Evolutionary conservation across 2,113 vertebrate genomes (phyloP), one percentile per base, ranked within the genome.

Genomic region (Thermophis baileyi): DNA sequence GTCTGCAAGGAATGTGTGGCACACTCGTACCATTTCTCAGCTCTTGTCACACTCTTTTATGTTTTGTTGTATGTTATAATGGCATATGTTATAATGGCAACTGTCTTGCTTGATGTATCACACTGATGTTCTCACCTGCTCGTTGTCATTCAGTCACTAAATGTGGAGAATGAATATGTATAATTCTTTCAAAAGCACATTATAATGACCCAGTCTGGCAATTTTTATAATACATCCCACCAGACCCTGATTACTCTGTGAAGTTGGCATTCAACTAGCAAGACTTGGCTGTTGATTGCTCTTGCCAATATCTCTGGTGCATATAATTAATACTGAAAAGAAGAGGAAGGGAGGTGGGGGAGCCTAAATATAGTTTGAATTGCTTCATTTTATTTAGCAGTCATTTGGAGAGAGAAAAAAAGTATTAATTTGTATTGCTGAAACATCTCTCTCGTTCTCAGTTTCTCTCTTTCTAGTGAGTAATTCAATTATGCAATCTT

Each of bases 61-160:
- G 94, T 96, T 97, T 96, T 96, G 94, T 96, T 97, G n/a, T n/a
- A n/a, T n/a, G n/a, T n/a, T n/a, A n/a, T n/a, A n/a, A n/a, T n/a
- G n/a, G n/a, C n/a, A n/a, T n/a, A n/a, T n/a, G n/a, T n/a, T 96
- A 96, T 97, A 97, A 97, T 95, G 95, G 96, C 87, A 97, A 96
- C 96, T 97, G 97, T 97, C 97, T 97, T 95, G 94, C 95, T 97
- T 97, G 97, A 97, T 96, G 94, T 95, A 97, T 97, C 44, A 18
- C 95, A 96, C 95, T 94, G 94, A 96, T 95, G 96, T 95, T 97
- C 95, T 97, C 95, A 96, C 96, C 96, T 97, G 96, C 95, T 97
- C 97, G 89, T 97, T 98, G 97, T 96, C 96, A 97, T 97, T 97
- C 96, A 95, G 95, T 92, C 96, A 96, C 96, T 97, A 98, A 98